Evolutionary conservation across 2,797 vertebrate species (phyloP).

Genomic region (Peromyscus nudipes): DNA sequence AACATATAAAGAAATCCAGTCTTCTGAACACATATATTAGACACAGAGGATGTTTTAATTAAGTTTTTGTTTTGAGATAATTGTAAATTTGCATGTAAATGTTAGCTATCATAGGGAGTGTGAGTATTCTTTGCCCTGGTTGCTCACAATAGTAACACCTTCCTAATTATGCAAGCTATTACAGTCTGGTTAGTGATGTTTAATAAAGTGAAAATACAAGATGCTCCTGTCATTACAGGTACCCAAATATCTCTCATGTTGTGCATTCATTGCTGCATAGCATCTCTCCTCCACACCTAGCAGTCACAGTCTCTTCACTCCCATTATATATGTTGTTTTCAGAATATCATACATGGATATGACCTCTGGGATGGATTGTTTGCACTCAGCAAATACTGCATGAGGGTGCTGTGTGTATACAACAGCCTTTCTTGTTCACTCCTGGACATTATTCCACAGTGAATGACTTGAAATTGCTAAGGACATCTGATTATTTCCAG

Average conservation of each 20-base stretch:
- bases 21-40: not conserved
- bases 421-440: not conserved
- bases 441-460: not conserved
- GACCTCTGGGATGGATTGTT: not conserved
- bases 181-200: not conserved
- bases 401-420: not conserved
- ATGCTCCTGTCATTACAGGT: not conserved
- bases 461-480: not conserved
- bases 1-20: not conserved
- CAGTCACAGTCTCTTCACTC: not conserved
- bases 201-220: not conserved
- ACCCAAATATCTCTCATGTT: not conserved
- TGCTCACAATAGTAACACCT: fast-evolving
- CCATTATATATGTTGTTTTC: not conserved
- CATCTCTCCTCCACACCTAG: fast-evolving
- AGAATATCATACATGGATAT: not conserved
- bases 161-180: not conserved
- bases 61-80: constrained; percentile 8
- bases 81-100: not conserved
- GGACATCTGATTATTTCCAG: not conserved
- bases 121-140: not conserved
- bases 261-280: fast-evolving
- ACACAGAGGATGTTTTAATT: not conserved
- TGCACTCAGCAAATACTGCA: not conserved
- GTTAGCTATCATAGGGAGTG: not conserved